Evolutionary conservation across 2,888 invertebrate species (phyloP), one percentile per base, ranked within the genome.

Genomic region (Antitype chi): DNA sequence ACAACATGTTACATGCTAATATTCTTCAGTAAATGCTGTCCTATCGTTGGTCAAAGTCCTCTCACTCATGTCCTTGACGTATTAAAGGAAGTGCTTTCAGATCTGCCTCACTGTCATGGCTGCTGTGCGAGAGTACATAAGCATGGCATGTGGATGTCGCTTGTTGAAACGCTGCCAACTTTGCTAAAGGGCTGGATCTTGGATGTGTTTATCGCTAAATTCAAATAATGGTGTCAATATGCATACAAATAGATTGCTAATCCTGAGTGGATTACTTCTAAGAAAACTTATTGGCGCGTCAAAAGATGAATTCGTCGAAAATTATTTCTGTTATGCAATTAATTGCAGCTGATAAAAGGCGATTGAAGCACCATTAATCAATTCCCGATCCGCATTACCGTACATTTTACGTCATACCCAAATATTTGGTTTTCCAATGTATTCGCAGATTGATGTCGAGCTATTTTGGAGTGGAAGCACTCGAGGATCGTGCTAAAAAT

Each of bases 401-500:
- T 71, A 74, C 53, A 78, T 74, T 82, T 82, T 76, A 81, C 83
- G 67, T 78, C 70, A 84, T 70, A 72, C 80, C 77, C 83, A 87
- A 89, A 89, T 90, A 86, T 89, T 88, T 87, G 83, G 79, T 81
- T 79, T 87, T 82, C 66, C 69, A 71, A 53, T 53, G 62, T 82
- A 85, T 86, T 88, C 81, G 82, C 87, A 85, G 86, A 79, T 86
- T 85, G 85, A 86, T 87, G 85, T 86, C 81, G 85, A 83, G 87
- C 87, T 91, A 91, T 91, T 91, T 90, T 85, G 78, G 84, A 88
- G 87, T 87, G 84, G 82, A 80, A 88, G 85, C 86, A 88, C 88
- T 85, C 85, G 81, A 86, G 82, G 78, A 81, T 74, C 82, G 85
- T 66, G 87, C 91, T 94, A 92, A 92, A 93, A 92, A 94, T 94